Conservation (phyloP, 2,888 invertebrate species). For the Hemaris fuciformis region DNA sequence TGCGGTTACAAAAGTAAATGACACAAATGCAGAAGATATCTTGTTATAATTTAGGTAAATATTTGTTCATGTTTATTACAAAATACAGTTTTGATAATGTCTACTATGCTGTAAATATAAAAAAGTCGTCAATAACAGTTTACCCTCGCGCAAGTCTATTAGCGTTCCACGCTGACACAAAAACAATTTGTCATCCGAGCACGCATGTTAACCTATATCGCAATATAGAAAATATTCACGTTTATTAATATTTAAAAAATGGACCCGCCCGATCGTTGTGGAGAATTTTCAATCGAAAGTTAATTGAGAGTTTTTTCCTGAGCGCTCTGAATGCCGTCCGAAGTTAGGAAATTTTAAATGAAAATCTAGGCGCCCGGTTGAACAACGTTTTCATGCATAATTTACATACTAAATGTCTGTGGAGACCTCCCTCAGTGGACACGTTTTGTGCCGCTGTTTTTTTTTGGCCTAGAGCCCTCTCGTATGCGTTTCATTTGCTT, state of each 20-base stretch:
- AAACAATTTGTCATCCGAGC: background rate
- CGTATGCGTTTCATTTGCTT: background rate
- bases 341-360: constrained; percentile 8
- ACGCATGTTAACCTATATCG: background rate
- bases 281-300: constrained; percentile 5
- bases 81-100: background rate
- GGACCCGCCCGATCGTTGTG: background rate
- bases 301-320: background rate
- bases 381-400: constrained; percentile 10
- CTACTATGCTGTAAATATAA: background rate
- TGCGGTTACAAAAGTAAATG: too few species aligned
- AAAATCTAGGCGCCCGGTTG: constrained; percentile 7
- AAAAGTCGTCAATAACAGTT: background rate
- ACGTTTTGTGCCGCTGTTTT: background rate
- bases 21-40: too few species aligned
- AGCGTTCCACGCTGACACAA: background rate
- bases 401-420: constrained; percentile 9
- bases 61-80: background rate
- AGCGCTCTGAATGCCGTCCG: background rate
- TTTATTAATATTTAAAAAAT: background rate
- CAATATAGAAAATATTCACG: background rate
- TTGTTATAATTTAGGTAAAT: too few species aligned
- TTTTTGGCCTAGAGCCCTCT: background rate
- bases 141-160: background rate
- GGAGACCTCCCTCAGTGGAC: background rate